phyloP scores from a whole-genome alignment of 2,797 vertebrate genomes.

The Scleropages formosus region DNA sequence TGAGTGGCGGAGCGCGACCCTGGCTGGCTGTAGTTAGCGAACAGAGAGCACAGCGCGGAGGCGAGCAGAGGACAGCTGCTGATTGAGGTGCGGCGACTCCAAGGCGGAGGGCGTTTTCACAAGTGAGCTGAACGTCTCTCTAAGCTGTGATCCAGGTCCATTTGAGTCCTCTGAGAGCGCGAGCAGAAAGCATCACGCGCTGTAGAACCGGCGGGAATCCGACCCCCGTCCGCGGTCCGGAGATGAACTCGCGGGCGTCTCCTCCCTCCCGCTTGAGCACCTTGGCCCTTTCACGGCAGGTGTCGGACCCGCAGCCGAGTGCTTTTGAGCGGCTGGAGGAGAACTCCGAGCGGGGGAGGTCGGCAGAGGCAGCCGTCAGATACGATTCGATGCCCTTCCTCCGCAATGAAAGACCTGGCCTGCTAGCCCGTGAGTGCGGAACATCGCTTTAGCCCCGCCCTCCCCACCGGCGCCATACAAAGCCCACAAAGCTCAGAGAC shows the following conservation, averaged over 20 bases:
- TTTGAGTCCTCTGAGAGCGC: too few relatives aligned
- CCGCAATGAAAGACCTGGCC: background rate
- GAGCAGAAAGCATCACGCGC: background rate
- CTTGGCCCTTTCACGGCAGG: background rate
- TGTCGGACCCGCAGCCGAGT: background rate
- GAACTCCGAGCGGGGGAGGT: background rate
- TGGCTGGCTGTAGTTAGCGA: too few relatives aligned
- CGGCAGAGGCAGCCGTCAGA: background rate
- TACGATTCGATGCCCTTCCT: background rate
- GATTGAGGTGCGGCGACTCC: too few relatives aligned
- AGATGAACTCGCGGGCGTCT: background rate
- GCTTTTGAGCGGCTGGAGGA: background rate
- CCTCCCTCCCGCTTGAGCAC: background rate
- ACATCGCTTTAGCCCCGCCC: background rate
- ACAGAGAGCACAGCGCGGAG: too few relatives aligned
- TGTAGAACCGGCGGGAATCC: background rate
- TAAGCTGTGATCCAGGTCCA: too few relatives aligned
- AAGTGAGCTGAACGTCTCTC: too few relatives aligned
- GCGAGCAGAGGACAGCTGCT: too few relatives aligned
- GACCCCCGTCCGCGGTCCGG: background rate
- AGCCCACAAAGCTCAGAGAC: too few relatives aligned
- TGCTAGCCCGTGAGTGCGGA: background rate
- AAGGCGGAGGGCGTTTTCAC: too few relatives aligned
- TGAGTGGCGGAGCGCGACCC: too few relatives aligned
- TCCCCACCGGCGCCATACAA: too few relatives aligned